Evolutionary conservation across 2,113 vertebrate genomes (phyloP).

Genomic region (Crocuta crocuta): DNA sequence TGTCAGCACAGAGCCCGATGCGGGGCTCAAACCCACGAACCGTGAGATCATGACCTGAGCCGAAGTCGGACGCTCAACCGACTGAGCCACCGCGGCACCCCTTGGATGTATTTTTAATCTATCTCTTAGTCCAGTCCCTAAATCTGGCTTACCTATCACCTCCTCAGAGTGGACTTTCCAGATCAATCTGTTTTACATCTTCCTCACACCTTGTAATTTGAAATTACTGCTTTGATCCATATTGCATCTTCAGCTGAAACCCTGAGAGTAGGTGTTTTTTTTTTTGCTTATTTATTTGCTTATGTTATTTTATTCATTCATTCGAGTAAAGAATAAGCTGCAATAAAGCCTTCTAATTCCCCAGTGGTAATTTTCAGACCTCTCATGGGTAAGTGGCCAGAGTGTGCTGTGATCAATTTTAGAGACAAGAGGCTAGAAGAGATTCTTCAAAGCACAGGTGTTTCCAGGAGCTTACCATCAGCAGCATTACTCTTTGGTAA

Average conservation of each 20-base stretch:
- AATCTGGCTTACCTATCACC: background rate
- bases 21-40: too few species aligned
- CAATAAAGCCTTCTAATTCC: background rate
- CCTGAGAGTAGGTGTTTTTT: background rate
- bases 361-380: background rate
- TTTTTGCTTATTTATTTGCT: background rate
- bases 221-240: conserved; percentile 25
- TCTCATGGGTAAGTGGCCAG: background rate
- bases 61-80: too few species aligned
- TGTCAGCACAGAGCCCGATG: too few species aligned
- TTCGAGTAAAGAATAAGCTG: background rate
- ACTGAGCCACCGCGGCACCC: too few species aligned
- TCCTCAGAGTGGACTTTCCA: background rate
- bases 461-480: background rate
- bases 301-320: background rate
- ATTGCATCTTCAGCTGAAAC: background rate
- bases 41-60: too few species aligned
- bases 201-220: background rate
- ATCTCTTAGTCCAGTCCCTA: background rate
- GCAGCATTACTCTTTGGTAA: background rate
- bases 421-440: background rate
- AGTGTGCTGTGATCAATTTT: background rate
- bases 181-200: background rate
- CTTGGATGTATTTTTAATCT: background rate
- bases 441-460: background rate